Conservation (phyloP, 2,888 invertebrate genomes). For the Ophioninae sp. region DNA sequence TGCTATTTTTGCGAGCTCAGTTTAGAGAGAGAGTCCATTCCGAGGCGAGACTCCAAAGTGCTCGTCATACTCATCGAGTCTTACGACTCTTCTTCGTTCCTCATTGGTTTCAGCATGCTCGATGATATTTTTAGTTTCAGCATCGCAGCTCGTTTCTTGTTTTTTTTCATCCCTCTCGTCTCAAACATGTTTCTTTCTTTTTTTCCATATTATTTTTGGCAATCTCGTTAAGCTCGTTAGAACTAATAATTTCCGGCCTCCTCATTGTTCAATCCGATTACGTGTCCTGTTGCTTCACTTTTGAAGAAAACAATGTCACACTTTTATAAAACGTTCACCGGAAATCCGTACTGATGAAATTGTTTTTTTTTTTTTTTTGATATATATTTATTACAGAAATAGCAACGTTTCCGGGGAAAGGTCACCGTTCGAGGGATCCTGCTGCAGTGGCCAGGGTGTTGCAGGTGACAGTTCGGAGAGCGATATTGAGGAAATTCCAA, state of each 20-base stretch:
- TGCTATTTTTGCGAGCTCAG: background rate
- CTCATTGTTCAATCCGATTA: background rate
- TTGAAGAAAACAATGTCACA: too few species aligned
- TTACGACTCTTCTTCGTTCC: slow-evolving; percentile 18
- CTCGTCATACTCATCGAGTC: slow-evolving; percentile 5
- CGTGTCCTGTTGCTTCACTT: background rate
- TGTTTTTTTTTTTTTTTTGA: background rate
- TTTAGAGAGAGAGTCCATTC: background rate
- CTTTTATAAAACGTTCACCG: too few species aligned
- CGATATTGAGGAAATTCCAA: slow-evolving; percentile 87
- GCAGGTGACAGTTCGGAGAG: slow-evolving; percentile 82
- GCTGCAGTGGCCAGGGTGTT: slow-evolving; percentile 89
- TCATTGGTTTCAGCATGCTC: slow-evolving; percentile 18
- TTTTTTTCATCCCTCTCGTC: background rate
- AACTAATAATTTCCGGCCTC: background rate
- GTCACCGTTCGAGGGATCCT: slow-evolving; percentile 93
- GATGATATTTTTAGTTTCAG: slow-evolving; percentile 26
- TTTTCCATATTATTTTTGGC: slow-evolving; percentile 14
- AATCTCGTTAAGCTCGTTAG: background rate
- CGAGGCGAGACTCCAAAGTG: background rate
- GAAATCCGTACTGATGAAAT: slow-evolving; percentile 8
- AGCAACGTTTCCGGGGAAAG: slow-evolving; percentile 87
- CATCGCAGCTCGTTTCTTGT: background rate
- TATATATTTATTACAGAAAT: slow-evolving; percentile 82
- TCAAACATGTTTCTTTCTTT: background rate